Conservation (phyloP, 1,140 invertebrate species). For the Thaumatotibia leucotreta region DNA sequence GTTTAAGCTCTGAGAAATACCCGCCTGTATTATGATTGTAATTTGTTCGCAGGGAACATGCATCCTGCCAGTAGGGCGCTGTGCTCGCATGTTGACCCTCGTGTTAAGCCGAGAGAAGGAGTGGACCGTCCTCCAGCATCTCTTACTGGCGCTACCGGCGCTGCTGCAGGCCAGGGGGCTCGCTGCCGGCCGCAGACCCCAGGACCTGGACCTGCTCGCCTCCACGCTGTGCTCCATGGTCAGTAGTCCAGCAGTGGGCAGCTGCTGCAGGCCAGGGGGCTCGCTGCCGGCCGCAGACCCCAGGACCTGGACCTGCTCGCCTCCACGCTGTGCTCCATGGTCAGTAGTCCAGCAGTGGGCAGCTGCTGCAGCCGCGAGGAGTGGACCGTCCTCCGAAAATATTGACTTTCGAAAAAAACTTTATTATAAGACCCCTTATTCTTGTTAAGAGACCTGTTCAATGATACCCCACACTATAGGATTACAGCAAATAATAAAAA, state of each 20-base stretch:
- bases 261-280: not conserved
- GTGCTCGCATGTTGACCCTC: slow-evolving; percentile 33
- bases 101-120: slow-evolving; percentile 77
- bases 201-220: slow-evolving; percentile 84
- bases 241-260: no score
- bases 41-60: slow-evolving; percentile 82
- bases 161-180: slow-evolving; percentile 88
- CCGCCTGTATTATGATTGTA: no score
- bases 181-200: slow-evolving; percentile 79
- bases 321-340: slow-evolving; percentile 56
- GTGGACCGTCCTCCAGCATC: slow-evolving; percentile 88
- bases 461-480: no score
- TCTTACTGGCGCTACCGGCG: slow-evolving; percentile 88
- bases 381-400: no score
- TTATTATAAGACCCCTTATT: no score
- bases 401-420: no score
- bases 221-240: slow-evolving; percentile 50
- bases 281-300: not conserved
- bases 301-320: slow-evolving; percentile 85
- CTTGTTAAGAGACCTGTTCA: no score
- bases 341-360: slow-evolving; percentile 20
- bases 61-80: slow-evolving; percentile 74
- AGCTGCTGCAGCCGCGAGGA: no score
- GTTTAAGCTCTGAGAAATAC: no score
- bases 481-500: no score